Base-by-base conservation (phyloP, 2,797 vertebrate genomes). In the Ctenosaura bakeri region DNA sequence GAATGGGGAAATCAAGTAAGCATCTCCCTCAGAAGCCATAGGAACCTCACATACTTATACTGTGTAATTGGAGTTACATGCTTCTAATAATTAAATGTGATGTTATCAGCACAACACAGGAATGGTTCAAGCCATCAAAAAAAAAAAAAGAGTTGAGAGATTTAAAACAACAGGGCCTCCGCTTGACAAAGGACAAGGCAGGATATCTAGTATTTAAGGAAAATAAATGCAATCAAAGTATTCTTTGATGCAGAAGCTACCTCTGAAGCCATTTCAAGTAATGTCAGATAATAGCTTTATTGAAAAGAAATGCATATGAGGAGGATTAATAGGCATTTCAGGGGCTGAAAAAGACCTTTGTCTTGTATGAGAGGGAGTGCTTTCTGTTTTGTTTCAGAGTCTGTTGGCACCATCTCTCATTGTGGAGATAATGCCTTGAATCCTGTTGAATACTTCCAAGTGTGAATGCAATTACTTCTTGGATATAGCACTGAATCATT, bases 11-110 rank as follows among this genome's bases (percentile, higher is more conserved):
- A 38, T 24, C 86, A 77, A 66, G 16, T 69, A 69, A 35, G 83
- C 22, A 74, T 89, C 86, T 92, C 64, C 85, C 76, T 78, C 73
- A 38, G 80, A 94, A 95, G 85, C 4, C 62, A 29, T 4, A 90
- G 69, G 2, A 82, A 16, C 64, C 1, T 84, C 13, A n/a, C 1
- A 92, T 0, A 84, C 80, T 90, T 79, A 56, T 82, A 88, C 62
- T 52, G 42, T n/a, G 84, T 92, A 88, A 92, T 89, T 86, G 85
- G 16, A 86, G 54, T 56, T 66, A 83, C 1, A 85, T 81, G 3
- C 46, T 88, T 91, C 20, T 5, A 84, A 16, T 90, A 50, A 92
- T 38, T 76, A 90, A 86, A 38, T 29, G 77, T 0, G 73, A 54
- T 74, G 77, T 84, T 83, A 89, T 20, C 7, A 85, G 42, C 3